Evolutionary conservation across 2,797 vertebrate species (phyloP).

Genomic region (Apogon hyalosoma): DNA sequence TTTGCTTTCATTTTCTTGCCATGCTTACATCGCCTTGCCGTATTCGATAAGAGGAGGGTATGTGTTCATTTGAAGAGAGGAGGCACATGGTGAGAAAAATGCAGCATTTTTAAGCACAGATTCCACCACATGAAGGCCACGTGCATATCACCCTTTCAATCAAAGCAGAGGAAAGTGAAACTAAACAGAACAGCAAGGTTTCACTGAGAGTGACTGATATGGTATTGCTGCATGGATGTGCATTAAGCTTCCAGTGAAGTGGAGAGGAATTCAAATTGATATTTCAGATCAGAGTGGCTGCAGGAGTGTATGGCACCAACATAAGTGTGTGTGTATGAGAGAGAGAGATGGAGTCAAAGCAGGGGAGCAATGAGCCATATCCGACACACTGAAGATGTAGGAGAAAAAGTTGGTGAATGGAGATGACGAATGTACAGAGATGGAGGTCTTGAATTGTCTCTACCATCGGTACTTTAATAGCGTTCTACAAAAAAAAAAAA

Average conservation of each 20-base stretch:
- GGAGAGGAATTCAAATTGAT: constrained; percentile 64
- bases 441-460: constrained; percentile 49
- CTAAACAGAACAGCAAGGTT: constrained; percentile 40
- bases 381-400: constrained; percentile 36
- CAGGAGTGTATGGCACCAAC: constrained; percentile 10
- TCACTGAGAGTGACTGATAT: constrained; percentile 33
- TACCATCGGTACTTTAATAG: constrained; percentile 46
- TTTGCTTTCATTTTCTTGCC: constrained; percentile 30
- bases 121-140: constrained; percentile 12
- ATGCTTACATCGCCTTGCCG: constrained; percentile 14
- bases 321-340: neutral
- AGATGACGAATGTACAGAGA: constrained; percentile 53
- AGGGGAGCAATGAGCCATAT: constrained; percentile 48
- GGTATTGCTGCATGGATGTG: constrained; percentile 30
- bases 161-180: constrained; percentile 37
- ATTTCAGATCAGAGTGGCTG: constrained; percentile 52
- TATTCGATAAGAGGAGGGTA: constrained; percentile 33
- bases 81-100: neutral
- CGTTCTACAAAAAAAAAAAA: constrained; percentile 40
- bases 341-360: constrained; percentile 18
- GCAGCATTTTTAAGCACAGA: constrained; percentile 16
- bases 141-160: constrained; percentile 43
- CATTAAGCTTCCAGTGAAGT: constrained; percentile 36
- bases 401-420: constrained; percentile 37
- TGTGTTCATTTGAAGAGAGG: constrained; percentile 16